Conservation (phyloP, 2,888 invertebrate genomes). For the Euspilapteryx auroguttella region DNA sequence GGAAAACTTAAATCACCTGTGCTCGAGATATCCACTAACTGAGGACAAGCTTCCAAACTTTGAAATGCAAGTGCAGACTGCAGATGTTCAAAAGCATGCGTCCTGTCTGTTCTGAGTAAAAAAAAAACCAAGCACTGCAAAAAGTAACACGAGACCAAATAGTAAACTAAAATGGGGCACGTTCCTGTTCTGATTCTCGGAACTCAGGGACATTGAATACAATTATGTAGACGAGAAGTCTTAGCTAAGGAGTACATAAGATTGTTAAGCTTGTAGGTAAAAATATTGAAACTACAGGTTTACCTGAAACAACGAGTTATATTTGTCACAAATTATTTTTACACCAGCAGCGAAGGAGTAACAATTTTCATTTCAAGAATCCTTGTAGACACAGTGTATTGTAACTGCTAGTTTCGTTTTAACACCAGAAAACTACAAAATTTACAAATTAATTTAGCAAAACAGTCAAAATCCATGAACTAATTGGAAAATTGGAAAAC, state of each 20-base stretch:
- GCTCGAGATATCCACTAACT: too few species aligned
- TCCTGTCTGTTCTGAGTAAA: too few species aligned
- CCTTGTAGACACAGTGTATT: background rate
- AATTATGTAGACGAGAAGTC: too few species aligned
- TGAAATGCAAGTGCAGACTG: too few species aligned
- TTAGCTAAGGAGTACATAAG: too few species aligned
- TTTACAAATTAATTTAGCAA: background rate
- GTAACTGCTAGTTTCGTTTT: too few species aligned
- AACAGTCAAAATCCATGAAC: conserved; percentile 25
- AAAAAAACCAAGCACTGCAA: conserved; percentile 3
- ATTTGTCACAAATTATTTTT: conserved; percentile 60
- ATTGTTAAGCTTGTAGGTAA: too few species aligned
- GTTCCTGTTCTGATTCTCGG: too few species aligned
- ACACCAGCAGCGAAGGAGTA: conserved; percentile 54
- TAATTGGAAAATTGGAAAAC: conserved; percentile 44
- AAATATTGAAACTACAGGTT: conserved; percentile 25
- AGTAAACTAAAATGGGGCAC: conserved; percentile 43
- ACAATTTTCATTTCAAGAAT: conserved; percentile 51
- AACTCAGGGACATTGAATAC: too few species aligned
- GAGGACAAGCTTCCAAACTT: too few species aligned
- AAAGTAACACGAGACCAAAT: conserved; percentile 26
- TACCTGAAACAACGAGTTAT: conserved; percentile 46
- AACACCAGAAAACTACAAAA: background rate
- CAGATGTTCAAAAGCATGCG: too few species aligned
- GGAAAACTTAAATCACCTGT: too few species aligned